Evolutionary conservation across 2,797 vertebrate species (phyloP), one percentile per base, ranked within the genome.

Genomic region (Dipus sagitta): DNA sequence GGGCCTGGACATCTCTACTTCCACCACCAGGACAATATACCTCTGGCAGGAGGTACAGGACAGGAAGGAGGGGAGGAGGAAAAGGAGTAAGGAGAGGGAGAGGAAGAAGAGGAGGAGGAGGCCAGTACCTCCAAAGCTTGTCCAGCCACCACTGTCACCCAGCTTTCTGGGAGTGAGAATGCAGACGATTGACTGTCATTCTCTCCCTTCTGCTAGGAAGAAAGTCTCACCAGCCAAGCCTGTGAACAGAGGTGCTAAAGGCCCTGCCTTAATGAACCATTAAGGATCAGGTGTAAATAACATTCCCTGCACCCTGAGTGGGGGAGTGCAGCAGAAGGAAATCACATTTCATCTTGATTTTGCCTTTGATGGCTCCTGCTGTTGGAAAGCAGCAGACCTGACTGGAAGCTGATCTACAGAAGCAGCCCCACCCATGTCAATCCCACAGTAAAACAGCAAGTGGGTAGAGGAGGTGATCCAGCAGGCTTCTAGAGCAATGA

Each of bases 211-310:
- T 30, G 67, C 62, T 34, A 24, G 11, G n/a, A 52, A 67, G 68
- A 21, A 64, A 76, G 54, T 89, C 96, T 92, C 67, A 23, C 65
- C 30, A 7, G 32, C 11, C 26, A 64, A 74, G 47, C 60, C 72
- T 58, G 92, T n/a, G 84, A 96, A 88, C 0, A 38, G 86, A 94
- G 86, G 74, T 18, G 58, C 80, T 76, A 78, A 79, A 90, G 88
- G 91, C 34, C 80, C 79, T 11, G 32, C 70, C 89, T 60, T 90
- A 82, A 93, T 58, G 89, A 96, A 38, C 81, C 94, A 32, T 72
- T 47, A 79, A 52, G 84, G 62, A 26, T 23, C 77, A 58, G 32
- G 76, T 86, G 68, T 74, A 72, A 95, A 75, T 26, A 77, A 84
- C 52, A n/a, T 13, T 84, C 58, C 18, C 3, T 0, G 23, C 38